Conservation (phyloP, 2,888 invertebrate species). For the Drosophila nigritarsus region DNA sequence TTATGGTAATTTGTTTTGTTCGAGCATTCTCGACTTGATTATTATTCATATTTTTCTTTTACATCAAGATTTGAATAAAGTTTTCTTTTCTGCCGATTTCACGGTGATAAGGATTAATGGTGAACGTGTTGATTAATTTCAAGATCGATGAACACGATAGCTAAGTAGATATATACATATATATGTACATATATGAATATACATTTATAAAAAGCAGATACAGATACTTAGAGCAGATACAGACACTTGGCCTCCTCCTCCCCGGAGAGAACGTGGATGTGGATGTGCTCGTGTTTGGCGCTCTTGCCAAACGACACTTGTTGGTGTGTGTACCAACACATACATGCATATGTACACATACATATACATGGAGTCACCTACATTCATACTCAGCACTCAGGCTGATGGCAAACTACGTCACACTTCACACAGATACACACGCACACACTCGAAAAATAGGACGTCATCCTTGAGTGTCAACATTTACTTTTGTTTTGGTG, state of each 20-base stretch:
- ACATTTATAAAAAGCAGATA: neutral
- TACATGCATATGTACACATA: constrained; percentile 2
- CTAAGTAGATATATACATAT: neutral
- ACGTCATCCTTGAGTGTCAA: constrained; percentile 71
- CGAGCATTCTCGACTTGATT: neutral
- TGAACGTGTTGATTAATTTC: constrained; percentile 1
- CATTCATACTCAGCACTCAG: neutral
- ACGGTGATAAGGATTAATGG: constrained; percentile 5
- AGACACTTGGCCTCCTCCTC: neutral
- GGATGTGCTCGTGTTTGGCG: constrained; percentile 31
- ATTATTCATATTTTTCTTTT: constrained; percentile 1
- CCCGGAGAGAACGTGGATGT: neutral
- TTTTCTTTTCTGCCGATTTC: neutral
- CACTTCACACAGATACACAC: constrained; percentile 40
- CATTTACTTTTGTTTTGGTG: constrained; percentile 53
- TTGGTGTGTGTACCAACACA: constrained; percentile 58
- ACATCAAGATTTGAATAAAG: neutral
- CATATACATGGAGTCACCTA: constrained; percentile 10
- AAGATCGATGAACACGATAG: constrained; percentile 7
- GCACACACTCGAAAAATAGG: constrained; percentile 61
- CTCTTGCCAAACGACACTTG: constrained; percentile 61
- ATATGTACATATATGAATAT: too few species aligned
- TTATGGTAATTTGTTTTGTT: neutral
- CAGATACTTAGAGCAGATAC: constrained; percentile 1
- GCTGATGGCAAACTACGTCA: constrained; percentile 60